phyloP scores from a whole-genome alignment of 2,888 invertebrate genomes.

The Atrina japonica region DNA sequence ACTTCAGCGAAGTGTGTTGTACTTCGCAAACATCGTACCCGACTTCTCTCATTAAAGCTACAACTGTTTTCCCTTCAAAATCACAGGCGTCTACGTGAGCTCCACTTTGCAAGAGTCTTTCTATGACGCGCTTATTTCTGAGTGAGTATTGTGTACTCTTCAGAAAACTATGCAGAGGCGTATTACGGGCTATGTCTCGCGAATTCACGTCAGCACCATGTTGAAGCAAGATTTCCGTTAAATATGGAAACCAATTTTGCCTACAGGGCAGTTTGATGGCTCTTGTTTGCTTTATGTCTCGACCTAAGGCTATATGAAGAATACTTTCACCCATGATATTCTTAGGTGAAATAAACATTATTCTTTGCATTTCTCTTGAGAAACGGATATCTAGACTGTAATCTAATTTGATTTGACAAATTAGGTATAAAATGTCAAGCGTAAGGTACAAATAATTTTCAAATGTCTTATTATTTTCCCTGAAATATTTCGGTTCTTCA shows the following conservation, averaged over 20 bases:
- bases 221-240: conserved; percentile 30
- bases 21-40: conserved; percentile 25
- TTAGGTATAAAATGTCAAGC: background rate
- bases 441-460: background rate
- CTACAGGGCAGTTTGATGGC: background rate
- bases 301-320: background rate
- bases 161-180: conserved; percentile 30
- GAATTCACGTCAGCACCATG: conserved; percentile 33
- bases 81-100: conserved; percentile 34
- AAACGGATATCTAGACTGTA: background rate
- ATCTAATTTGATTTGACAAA: background rate
- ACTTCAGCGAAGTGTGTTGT: conserved; percentile 30
- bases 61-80: conserved; percentile 17
- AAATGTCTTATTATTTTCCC: conserved; percentile 3
- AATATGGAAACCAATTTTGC: conserved; percentile 28
- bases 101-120: conserved; percentile 22
- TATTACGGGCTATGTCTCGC: conserved; percentile 32
- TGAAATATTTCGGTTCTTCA: background rate
- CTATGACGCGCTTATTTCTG: conserved; percentile 10
- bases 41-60: conserved; percentile 17
- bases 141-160: conserved; percentile 2
- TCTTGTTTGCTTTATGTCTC: background rate
- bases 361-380: background rate
- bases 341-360: background rate
- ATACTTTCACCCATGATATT: background rate